These are phyloP conservation scores for Tachuris rubrigastra DNA, from an alignment of 2,113 vertebrate genomes.

Conservation along the genomic window DNA sequence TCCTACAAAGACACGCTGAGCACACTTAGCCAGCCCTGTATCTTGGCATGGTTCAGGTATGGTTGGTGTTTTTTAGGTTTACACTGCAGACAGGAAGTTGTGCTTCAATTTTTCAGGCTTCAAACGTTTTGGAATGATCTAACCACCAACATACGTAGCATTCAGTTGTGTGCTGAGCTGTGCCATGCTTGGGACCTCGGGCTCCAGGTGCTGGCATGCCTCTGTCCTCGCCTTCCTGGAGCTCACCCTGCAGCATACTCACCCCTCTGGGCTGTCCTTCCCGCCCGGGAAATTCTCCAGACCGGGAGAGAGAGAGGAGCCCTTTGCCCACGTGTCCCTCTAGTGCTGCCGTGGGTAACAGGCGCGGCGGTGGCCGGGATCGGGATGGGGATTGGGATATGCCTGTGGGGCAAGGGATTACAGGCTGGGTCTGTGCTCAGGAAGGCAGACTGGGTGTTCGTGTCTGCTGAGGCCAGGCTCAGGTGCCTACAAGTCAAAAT, in stretches of 20 bases:
- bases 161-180: accelerated
- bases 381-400: not conserved
- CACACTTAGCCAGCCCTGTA: not conserved
- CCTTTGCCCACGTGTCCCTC: slow-evolving; percentile 44
- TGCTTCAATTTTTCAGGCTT: not conserved
- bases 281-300: not conserved
- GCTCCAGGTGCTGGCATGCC: not conserved
- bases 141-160: accelerated
- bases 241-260: not conserved
- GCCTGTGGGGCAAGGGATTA: not conserved
- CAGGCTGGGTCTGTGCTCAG: accelerated
- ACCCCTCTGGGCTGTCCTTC: not conserved
- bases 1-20: not conserved
- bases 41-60: not conserved
- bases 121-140: not conserved
- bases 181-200: not conserved
- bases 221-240: not conserved
- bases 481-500: not conserved
- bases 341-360: slow-evolving; percentile 9
- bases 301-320: not conserved
- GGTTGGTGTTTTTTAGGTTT: not conserved
- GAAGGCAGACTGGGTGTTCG: not conserved
- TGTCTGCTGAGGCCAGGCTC: not conserved
- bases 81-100: not conserved
- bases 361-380: not conserved